phyloP scores from a whole-genome alignment of 2,888 invertebrate genomes.

The Lysandra coridon region DNA sequence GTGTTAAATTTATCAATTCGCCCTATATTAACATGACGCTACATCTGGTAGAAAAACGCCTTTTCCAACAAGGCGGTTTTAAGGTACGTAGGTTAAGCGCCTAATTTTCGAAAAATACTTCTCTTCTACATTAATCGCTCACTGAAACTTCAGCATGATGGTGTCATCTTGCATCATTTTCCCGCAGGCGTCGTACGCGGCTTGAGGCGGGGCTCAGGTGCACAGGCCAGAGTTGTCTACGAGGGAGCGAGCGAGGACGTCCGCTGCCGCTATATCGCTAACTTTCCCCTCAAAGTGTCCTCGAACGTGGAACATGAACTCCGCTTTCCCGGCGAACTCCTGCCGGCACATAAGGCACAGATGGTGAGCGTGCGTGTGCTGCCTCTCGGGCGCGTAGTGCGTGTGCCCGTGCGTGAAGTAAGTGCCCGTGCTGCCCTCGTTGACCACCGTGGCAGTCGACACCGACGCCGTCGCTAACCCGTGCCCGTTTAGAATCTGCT shows the following conservation, averaged over 20 bases:
- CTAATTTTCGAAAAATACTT: constrained; percentile 1
- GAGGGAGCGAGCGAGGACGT: constrained; percentile 73
- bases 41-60: neutral
- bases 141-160: constrained; percentile 71
- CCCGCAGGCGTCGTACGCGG: constrained; percentile 66
- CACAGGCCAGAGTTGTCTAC: constrained; percentile 79
- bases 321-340: constrained; percentile 83
- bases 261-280: constrained; percentile 75
- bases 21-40: neutral
- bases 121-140: neutral
- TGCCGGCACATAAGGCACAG: constrained; percentile 84
- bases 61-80: neutral
- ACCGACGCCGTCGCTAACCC: constrained; percentile 70
- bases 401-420: constrained; percentile 75
- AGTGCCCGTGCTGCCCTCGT: constrained; percentile 59
- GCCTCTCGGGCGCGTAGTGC: constrained; percentile 71
- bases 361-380: constrained; percentile 74
- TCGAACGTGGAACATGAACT: constrained; percentile 85
- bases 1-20: neutral
- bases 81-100: constrained; percentile 34
- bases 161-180: constrained; percentile 72
- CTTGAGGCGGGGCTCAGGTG: constrained; percentile 75
- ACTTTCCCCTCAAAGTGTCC: constrained; percentile 83
- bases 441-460: constrained; percentile 70
- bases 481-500: constrained; percentile 73